Conservation (phyloP, 2,888 invertebrate genomes). For the Limulus polyphemus region DNA sequence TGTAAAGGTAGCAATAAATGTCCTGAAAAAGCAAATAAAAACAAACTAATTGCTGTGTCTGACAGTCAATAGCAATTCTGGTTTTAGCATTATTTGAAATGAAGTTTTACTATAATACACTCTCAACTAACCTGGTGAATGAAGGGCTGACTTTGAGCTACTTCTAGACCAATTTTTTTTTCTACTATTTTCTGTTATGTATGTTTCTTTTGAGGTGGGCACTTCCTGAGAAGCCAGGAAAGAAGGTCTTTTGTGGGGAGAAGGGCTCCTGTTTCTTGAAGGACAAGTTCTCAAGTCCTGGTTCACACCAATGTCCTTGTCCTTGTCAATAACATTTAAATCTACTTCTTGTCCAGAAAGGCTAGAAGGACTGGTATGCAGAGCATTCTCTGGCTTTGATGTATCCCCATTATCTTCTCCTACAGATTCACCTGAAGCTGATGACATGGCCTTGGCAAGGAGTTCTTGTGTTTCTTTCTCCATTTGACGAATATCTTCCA, state of each 20-base stretch:
- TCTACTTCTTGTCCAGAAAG: slow-evolving; percentile 24
- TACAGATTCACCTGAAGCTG: slow-evolving; percentile 10
- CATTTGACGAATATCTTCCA: slow-evolving; percentile 91
- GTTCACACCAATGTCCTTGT: slow-evolving; percentile 23
- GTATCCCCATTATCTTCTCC: background rate
- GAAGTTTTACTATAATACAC: no score
- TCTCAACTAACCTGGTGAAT: slow-evolving; percentile 50
- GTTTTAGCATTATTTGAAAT: no score
- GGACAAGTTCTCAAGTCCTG: slow-evolving; percentile 9
- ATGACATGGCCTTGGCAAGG: slow-evolving; percentile 72
- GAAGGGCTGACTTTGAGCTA: slow-evolving; percentile 47
- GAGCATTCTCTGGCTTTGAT: background rate
- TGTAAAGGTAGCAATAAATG: no score
- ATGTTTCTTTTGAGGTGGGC: background rate
- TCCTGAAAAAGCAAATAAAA: no score
- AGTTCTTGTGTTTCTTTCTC: slow-evolving; percentile 87
- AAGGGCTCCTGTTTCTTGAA: slow-evolving; percentile 17
- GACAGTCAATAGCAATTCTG: no score
- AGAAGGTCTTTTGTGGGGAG: slow-evolving; percentile 16
- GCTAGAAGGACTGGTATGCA: slow-evolving; percentile 17
- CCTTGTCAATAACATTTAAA: slow-evolving; percentile 26
- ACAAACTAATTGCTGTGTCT: no score
- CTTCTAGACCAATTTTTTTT: slow-evolving; percentile 31
- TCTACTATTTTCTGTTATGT: slow-evolving; percentile 21
- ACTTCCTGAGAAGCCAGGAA: background rate